Conservation (phyloP, 2,113 vertebrate species). For the Mesoclemmys tuberculata region DNA sequence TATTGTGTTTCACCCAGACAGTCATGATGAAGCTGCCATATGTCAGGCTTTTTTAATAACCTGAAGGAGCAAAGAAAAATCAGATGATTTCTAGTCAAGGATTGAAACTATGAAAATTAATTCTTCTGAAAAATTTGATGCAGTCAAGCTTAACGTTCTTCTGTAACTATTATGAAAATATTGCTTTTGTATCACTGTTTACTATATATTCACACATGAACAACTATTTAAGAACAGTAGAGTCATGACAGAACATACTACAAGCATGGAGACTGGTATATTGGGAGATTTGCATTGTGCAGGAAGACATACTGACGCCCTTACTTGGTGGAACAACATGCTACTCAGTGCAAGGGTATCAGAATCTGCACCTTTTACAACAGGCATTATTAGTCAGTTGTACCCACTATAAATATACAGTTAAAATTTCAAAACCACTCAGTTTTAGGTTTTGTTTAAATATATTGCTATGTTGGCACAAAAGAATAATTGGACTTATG, state of each 20-base stretch:
- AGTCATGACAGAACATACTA: background rate
- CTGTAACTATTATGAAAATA: background rate
- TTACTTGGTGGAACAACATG: background rate
- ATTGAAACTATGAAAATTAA: background rate
- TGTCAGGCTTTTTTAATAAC: background rate
- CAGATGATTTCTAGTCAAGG: background rate
- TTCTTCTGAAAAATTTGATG: background rate
- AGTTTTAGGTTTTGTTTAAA: background rate
- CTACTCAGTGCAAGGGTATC: background rate
- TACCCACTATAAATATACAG: background rate
- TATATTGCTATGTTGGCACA: background rate
- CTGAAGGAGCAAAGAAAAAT: background rate
- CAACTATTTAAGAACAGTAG: background rate
- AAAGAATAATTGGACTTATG: background rate
- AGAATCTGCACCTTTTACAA: background rate
- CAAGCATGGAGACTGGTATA: background rate
- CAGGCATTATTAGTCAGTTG: background rate
- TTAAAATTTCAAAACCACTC: background rate
- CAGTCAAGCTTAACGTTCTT: background rate
- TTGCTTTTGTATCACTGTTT: background rate
- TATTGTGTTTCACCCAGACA: background rate
- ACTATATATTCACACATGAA: background rate
- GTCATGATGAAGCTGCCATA: background rate
- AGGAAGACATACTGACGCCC: fast-evolving
- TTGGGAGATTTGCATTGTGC: background rate